phyloP scores from a whole-genome alignment of 2,888 invertebrate genomes.

The Sphaeridia pumilis region DNA sequence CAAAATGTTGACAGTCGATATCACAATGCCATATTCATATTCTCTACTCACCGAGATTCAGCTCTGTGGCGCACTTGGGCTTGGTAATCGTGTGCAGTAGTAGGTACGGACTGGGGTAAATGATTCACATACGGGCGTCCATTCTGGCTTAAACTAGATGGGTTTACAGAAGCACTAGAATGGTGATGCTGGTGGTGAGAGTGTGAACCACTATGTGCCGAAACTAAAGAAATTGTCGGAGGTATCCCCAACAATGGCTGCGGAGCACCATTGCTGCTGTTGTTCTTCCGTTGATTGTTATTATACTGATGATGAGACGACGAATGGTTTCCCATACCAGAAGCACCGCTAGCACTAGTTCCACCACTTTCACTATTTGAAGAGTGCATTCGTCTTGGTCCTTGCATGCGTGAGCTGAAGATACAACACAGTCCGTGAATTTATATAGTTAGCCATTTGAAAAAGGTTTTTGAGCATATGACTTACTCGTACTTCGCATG shows the following conservation, averaged over 20 bases:
- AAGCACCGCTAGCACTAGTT: constrained; percentile 20
- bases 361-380: constrained; percentile 18
- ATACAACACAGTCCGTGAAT: too few species aligned
- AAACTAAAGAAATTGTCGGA: constrained; percentile 19
- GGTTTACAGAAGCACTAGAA: constrained; percentile 8
- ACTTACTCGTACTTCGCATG: constrained; percentile 30
- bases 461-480: too few species aligned
- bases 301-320: constrained; percentile 23
- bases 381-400: constrained; percentile 14
- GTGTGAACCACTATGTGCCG: constrained; percentile 23
- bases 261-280: constrained; percentile 25
- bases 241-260: constrained; percentile 29
- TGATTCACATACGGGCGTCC: constrained; percentile 25
- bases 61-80: constrained; percentile 9
- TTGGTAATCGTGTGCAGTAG: constrained; percentile 17
- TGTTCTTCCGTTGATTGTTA: constrained; percentile 27
- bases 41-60: constrained; percentile 3
- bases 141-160: constrained; percentile 21
- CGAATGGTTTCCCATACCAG: constrained; percentile 15
- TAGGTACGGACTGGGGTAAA: constrained; percentile 25
- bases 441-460: too few species aligned
- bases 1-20: too few species aligned
- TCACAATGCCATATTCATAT: too few species aligned
- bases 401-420: constrained; percentile 3
- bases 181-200: constrained; percentile 23